Base-by-base conservation (phyloP, 2,797 vertebrate species). In the Kryptolebias ocellatus region DNA sequence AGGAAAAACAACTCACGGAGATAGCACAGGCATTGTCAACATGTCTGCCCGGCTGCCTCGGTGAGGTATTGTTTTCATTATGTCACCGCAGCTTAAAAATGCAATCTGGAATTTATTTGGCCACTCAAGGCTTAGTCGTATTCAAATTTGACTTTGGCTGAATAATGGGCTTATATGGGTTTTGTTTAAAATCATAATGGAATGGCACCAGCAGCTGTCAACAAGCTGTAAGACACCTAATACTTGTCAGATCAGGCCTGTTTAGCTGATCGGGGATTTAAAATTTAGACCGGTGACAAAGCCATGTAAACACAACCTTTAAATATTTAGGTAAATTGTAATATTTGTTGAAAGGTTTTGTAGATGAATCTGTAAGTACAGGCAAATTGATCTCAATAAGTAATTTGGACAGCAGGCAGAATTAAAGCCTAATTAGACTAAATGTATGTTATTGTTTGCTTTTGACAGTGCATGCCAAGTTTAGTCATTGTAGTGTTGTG, bases 51-150 rank as follows among this genome's bases (percentile, higher is more conserved):
- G 20, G 56, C 71, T 67, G 66, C 53, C 68, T 83, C 45, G 15
- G 53, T 63, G 78, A 84, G 69, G 56, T 65, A 79, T 78, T 83
- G 67, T 83, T 87, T 83, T 78, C 76, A 82, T 81, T 72, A 74
- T 67, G 58, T 55, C 53, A 55, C 44, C 2, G 28, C n/a, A 6
- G 68, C 70, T 74, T 80, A 61, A 78, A 76, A 75, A 61, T 51
- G 20, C 64, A 75, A 74, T 85, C 62, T 75, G 72, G 55, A 77
- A 70, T 79, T 74, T 72, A 73, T 83, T 76, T 72, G 57, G 37
- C 65, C 50, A 34, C 73, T 77, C 50, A 50, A 64, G 62, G 56
- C 69, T 76, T 60, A 54, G 75, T 50, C 62, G 42, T 56, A 68
- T 81, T 80, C 51, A 83, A 76, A 78, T 75, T 42, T 54, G 67